Evolutionary conservation across 2,113 vertebrate species (phyloP).

Genomic region (Cichladusa arquata): DNA sequence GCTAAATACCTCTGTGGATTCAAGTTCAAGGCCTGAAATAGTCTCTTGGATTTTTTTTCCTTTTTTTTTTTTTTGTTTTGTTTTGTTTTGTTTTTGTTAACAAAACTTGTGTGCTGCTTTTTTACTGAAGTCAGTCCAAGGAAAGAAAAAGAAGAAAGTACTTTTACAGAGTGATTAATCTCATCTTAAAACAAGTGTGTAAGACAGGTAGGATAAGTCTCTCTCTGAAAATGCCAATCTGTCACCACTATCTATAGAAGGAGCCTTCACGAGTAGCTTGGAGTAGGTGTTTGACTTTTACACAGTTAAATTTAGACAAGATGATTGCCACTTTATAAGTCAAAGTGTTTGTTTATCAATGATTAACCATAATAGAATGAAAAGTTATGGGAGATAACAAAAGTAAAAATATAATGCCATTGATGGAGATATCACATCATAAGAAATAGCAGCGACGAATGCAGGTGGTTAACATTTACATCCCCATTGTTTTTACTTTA

Average conservation of each 20-base stretch:
- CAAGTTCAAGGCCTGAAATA: background rate
- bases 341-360: slow-evolving; percentile 74
- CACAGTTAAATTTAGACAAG: slow-evolving; percentile 61
- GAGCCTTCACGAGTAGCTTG: slow-evolving; percentile 56
- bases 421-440: slow-evolving; percentile 64
- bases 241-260: slow-evolving; percentile 68
- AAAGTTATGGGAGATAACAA: slow-evolving; percentile 62
- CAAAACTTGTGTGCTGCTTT: background rate
- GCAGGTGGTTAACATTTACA: slow-evolving; percentile 77
- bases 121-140: background rate
- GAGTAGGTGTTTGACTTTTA: slow-evolving; percentile 72
- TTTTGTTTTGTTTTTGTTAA: background rate
- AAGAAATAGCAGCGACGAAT: slow-evolving; percentile 66
- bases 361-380: slow-evolving; percentile 68
- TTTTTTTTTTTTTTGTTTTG: fast-evolving
- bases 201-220: slow-evolving; percentile 66
- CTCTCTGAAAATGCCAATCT: slow-evolving; percentile 63
- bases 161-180: slow-evolving; percentile 37
- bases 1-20: background rate
- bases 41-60: fast-evolving
- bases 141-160: slow-evolving; percentile 17
- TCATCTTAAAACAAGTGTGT: slow-evolving; percentile 57
- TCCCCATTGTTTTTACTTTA: slow-evolving; percentile 74
- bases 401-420: slow-evolving; percentile 31
- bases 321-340: slow-evolving; percentile 65